phyloP scores from a whole-genome alignment of 2,797 vertebrate species.

The Labeo calbasu region DNA sequence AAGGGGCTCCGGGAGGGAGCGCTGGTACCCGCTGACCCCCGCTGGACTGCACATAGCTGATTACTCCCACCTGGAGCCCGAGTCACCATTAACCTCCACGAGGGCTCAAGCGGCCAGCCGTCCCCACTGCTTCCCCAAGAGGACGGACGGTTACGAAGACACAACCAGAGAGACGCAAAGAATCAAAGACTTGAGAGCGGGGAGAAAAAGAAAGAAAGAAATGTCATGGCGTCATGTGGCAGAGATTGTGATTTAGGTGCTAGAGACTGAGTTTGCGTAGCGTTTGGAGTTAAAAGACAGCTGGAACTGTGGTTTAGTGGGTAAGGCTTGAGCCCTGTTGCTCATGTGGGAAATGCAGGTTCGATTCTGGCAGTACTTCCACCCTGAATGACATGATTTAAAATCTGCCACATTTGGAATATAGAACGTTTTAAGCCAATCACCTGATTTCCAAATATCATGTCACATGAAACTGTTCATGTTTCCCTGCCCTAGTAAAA shows the following conservation, averaged over 20 bases:
- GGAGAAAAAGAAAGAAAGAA: neutral
- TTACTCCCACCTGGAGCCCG: slow-evolving; percentile 73
- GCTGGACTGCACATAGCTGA: slow-evolving; percentile 58
- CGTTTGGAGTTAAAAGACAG: neutral
- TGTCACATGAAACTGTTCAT: neutral
- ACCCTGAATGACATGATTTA: neutral
- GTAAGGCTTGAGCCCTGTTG: neutral
- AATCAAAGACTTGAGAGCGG: neutral
- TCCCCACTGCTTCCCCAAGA: slow-evolving; percentile 32
- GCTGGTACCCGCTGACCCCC: slow-evolving; percentile 50
- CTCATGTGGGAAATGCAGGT: neutral
- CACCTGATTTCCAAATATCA: neutral
- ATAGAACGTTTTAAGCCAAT: neutral
- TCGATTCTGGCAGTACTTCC: neutral
- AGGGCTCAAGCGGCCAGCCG: slow-evolving; percentile 42
- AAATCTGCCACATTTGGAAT: neutral
- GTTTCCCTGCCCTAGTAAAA: neutral
- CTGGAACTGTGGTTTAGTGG: neutral
- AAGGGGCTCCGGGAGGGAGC: slow-evolving; percentile 48
- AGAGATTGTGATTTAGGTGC: neutral
- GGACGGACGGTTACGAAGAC: slow-evolving; percentile 19
- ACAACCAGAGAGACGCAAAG: neutral
- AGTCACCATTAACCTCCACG: slow-evolving; percentile 59
- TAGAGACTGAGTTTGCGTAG: neutral
- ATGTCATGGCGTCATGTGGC: neutral